Conservation (phyloP, 2,113 vertebrate species). For the Struthio camelus region DNA sequence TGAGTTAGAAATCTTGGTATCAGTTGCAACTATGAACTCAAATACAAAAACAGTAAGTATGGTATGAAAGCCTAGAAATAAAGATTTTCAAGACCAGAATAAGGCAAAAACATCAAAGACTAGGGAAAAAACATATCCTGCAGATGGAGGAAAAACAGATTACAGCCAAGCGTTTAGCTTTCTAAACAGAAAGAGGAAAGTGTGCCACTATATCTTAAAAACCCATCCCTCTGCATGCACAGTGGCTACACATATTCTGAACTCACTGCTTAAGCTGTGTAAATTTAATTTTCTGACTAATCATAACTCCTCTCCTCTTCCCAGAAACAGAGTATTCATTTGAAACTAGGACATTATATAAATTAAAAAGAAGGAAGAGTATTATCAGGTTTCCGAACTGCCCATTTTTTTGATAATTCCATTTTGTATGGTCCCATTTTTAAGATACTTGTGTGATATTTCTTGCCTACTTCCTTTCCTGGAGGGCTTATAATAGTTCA, state of each 20-base stretch:
- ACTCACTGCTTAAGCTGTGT: too few species aligned
- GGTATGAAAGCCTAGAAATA: not conserved
- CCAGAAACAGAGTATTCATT: not conserved
- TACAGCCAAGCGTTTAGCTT: not conserved
- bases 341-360: not conserved
- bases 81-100: not conserved
- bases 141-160: not conserved
- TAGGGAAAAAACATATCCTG: not conserved
- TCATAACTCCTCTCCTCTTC: not conserved
- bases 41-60: not conserved
- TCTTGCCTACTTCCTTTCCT: not conserved
- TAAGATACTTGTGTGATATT: not conserved
- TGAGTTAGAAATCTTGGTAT: not conserved
- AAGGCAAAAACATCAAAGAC: not conserved
- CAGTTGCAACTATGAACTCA: not conserved
- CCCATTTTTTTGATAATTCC: conserved; percentile 4
- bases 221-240: not conserved
- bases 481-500: not conserved
- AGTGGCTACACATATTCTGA: too few species aligned
- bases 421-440: not conserved
- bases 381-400: not conserved
- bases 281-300: not conserved
- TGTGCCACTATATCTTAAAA: not conserved
- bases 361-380: not conserved
- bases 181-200: not conserved